These are phyloP conservation scores for Drosophila antonietae DNA, from an alignment of 2,888 invertebrate species.

Conservation along the genomic window DNA sequence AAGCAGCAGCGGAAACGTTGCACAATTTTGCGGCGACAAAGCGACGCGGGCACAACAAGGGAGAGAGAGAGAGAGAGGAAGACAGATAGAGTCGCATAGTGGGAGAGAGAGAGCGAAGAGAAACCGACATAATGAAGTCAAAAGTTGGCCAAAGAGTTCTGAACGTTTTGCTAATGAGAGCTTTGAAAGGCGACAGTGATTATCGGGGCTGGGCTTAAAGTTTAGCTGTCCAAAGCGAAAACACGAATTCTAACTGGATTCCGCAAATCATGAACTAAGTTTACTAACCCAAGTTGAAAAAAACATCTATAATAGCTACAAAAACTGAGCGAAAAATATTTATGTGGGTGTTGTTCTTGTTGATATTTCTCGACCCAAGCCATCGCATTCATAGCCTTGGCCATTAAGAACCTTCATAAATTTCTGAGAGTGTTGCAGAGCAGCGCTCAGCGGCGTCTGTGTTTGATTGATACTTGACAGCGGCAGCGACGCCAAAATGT, in stretches of 20 bases:
- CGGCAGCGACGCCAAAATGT: slow-evolving; percentile 50
- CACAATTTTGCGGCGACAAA: slow-evolving; percentile 75
- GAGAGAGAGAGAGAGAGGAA: background rate
- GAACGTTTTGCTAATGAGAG: slow-evolving; percentile 77
- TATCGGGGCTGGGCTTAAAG: slow-evolving; percentile 53
- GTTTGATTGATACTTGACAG: slow-evolving; percentile 75
- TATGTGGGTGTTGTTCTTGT: slow-evolving; percentile 42
- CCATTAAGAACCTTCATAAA: slow-evolving; percentile 77
- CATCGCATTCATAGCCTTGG: slow-evolving; percentile 74
- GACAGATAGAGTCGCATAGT: no score
- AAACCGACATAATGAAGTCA: slow-evolving; percentile 76
- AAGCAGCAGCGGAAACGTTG: slow-evolving; percentile 75
- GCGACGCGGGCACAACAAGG: slow-evolving; percentile 24
- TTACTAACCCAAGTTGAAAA: background rate
- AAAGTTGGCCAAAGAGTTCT: slow-evolving; percentile 72
- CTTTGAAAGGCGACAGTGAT: slow-evolving; percentile 69
- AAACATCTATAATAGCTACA: slow-evolving; percentile 23
- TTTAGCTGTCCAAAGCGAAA: slow-evolving; percentile 11
- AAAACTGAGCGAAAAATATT: slow-evolving; percentile 18
- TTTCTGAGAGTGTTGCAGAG: slow-evolving; percentile 52
- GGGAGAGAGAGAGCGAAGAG: slow-evolving; percentile 13
- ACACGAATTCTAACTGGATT: slow-evolving; percentile 26
- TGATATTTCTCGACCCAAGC: slow-evolving; percentile 58
- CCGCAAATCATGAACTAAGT: background rate
- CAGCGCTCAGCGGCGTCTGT: slow-evolving; percentile 55